These are phyloP conservation scores for Embidobia sp. DNA, from an alignment of 2,888 invertebrate genomes.

Conservation along the genomic window DNA sequence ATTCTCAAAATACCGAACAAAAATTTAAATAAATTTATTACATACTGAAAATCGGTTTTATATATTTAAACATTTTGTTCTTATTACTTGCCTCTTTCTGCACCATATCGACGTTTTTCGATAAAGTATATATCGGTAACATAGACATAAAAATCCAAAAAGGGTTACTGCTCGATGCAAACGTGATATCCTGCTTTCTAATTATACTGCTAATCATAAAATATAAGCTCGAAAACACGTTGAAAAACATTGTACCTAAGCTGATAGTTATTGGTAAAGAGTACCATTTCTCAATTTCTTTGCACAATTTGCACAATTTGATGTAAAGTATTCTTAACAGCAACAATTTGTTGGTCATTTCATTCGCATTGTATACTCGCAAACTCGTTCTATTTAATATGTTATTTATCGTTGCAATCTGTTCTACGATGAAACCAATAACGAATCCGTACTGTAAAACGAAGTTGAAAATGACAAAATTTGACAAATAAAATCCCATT, in stretches of 20 bases:
- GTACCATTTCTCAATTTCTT: constrained; percentile 7
- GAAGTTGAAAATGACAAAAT: background rate
- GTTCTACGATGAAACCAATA: background rate
- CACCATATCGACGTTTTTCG: no score
- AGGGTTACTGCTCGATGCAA: no score
- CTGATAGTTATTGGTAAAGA: constrained; percentile 14
- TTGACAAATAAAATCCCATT: background rate
- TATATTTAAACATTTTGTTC: no score
- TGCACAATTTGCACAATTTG: background rate
- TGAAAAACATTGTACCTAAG: background rate
- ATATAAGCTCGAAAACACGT: background rate
- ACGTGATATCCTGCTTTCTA: no score
- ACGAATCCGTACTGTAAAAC: constrained; percentile 1
- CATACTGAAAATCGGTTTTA: no score
- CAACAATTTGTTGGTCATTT: background rate
- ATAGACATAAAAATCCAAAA: no score
- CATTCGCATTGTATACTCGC: background rate
- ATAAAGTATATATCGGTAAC: no score
- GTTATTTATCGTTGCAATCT: background rate
- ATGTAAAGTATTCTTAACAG: background rate
- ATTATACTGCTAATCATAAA: background rate
- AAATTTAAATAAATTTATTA: no score
- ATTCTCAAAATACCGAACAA: background rate
- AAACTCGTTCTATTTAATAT: background rate
- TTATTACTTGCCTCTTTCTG: no score